phyloP scores from a whole-genome alignment of 2,113 vertebrate species.

The Sebastes schlegelii region DNA sequence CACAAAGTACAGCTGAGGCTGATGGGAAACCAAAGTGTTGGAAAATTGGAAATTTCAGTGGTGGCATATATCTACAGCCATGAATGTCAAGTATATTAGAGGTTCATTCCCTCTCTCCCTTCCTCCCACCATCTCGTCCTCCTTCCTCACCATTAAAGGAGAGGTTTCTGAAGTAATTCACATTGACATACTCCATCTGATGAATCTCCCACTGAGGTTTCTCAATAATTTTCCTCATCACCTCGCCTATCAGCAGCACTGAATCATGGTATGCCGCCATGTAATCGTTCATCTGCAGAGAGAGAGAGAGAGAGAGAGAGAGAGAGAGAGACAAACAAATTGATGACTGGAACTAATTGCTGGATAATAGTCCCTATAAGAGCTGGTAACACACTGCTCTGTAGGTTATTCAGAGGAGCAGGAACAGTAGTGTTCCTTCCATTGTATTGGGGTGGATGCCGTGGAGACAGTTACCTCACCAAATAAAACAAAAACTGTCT shows the following conservation, averaged over 20 bases:
- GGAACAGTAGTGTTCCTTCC: background rate
- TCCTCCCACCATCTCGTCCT: background rate
- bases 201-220: conserved; percentile 1
- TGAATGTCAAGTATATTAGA: background rate
- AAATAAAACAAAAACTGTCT: too few species aligned
- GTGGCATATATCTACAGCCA: background rate
- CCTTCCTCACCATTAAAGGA: conserved; percentile 87
- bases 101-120: background rate
- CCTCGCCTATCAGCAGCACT: conserved; percentile 88
- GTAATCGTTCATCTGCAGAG: conserved; percentile 88
- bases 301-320: conserved; percentile 27
- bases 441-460: background rate
- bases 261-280: conserved; percentile 89
- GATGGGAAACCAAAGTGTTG: background rate
- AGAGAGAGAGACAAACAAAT: background rate
- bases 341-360: background rate
- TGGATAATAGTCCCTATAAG: background rate
- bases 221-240: conserved; percentile 83
- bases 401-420: background rate
- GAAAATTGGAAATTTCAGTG: background rate
- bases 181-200: conserved; percentile 61
- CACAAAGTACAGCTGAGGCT: background rate
- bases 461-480: too few species aligned
- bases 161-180: conserved; percentile 85
- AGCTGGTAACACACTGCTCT: background rate